phyloP scores from a whole-genome alignment of 2,113 vertebrate species.

The Labeo rohita region DNA sequence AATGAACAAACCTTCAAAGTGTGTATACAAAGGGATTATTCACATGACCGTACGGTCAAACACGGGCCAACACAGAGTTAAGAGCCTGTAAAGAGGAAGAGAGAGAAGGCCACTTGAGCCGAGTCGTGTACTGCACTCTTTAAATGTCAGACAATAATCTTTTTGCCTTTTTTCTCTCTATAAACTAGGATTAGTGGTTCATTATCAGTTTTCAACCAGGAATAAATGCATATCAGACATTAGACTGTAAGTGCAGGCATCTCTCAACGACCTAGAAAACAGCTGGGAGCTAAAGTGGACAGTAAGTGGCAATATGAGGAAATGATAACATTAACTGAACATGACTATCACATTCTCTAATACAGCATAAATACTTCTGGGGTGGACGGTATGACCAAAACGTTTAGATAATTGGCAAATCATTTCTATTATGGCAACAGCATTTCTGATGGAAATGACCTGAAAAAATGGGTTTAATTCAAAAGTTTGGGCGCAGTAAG shows the following conservation, averaged over 20 bases:
- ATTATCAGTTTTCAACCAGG: slow-evolving; percentile 19
- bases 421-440: not conserved
- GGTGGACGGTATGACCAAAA: not conserved
- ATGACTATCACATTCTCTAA: not conserved
- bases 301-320: not conserved
- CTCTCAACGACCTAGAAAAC: not conserved
- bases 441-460: not conserved
- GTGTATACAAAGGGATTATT: slow-evolving; percentile 53
- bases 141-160: slow-evolving; percentile 40
- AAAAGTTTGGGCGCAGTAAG: not conserved
- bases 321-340: not conserved
- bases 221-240: not conserved
- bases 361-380: not conserved
- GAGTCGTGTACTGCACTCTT: not conserved
- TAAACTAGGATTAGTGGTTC: slow-evolving; percentile 18
- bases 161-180: not conserved
- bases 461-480: not conserved
- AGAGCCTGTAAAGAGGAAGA: slow-evolving; percentile 26
- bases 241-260: not conserved
- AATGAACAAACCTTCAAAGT: slow-evolving; percentile 47
- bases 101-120: not conserved
- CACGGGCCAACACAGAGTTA: slow-evolving; percentile 3
- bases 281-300: not conserved
- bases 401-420: not conserved
- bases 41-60: slow-evolving; percentile 21